Conservation (phyloP, 2,797 vertebrate genomes). For the Picus viridis region DNA sequence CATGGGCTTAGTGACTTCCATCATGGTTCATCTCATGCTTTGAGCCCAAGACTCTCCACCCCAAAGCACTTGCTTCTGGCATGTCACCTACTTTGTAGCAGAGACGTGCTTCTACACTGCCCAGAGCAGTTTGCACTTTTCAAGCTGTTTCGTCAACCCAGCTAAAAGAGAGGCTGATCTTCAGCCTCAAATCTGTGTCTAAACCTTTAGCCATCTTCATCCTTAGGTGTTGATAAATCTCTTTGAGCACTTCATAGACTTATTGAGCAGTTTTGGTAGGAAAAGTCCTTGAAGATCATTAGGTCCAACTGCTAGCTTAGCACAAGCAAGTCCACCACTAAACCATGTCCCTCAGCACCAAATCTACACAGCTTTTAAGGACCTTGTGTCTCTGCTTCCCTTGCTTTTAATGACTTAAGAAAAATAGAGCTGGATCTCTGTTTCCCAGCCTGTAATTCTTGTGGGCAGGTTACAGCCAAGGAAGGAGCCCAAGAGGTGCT, state of each 20-base stretch:
- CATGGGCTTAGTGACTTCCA: background rate
- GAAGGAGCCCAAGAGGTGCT: background rate
- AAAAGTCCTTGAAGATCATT: background rate
- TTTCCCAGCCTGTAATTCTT: background rate
- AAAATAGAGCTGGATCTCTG: background rate
- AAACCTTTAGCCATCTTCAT: background rate
- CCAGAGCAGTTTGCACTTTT: background rate
- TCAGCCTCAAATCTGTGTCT: background rate
- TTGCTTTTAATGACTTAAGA: background rate
- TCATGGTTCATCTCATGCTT: background rate
- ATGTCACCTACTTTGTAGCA: background rate
- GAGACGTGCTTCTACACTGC: background rate
- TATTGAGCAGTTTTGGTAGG: background rate
- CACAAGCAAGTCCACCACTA: background rate
- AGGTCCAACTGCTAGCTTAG: background rate
- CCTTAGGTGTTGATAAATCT: background rate
- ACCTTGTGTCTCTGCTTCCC: background rate
- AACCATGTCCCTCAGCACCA: background rate
- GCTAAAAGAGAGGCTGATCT: background rate
- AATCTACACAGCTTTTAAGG: background rate
- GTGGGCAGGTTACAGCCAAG: background rate
- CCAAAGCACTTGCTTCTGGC: background rate
- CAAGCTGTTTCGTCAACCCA: fast-evolving
- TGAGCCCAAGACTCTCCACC: background rate
- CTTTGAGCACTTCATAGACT: background rate